Percentiles rank a stretch among this genome's conserved stretches.
phyloP scores from a whole-genome alignment of 2,113 vertebrate species.

The Scomber japonicus region DNA sequence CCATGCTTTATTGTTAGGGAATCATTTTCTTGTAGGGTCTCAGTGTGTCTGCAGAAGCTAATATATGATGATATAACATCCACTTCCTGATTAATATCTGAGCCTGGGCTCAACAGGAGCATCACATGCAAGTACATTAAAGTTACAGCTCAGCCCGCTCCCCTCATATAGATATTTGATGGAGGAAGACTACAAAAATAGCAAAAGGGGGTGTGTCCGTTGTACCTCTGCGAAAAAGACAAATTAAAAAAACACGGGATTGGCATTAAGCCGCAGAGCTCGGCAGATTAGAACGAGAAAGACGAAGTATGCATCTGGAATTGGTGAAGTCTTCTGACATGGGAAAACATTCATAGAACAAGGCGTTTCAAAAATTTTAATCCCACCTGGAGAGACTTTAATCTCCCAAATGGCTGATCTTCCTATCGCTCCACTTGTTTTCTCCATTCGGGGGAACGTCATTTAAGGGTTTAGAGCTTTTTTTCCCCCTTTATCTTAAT shows the following conservation, averaged over 20 bases:
- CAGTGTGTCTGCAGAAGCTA: no score
- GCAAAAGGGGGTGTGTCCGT: neutral
- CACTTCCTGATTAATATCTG: no score
- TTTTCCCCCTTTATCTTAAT: constrained; percentile 56
- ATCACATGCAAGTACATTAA: no score
- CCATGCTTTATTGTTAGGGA: no score
- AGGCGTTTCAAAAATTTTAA: constrained; percentile 52
- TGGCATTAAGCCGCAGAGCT: constrained; percentile 30
- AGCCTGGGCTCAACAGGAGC: no score
- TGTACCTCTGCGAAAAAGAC: constrained; percentile 1
- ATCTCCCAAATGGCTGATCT: constrained; percentile 59
- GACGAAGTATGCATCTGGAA: constrained; percentile 23
- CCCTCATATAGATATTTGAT: no score
- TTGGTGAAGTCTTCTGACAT: constrained; percentile 24
- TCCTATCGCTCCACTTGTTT: constrained; percentile 53
- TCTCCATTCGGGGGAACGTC: constrained; percentile 23
- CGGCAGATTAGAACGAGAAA: constrained; percentile 34
- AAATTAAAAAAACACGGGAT: constrained; percentile 17
- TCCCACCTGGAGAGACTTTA: constrained; percentile 70
- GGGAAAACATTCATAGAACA: constrained; percentile 49
- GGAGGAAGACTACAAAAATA: no score
- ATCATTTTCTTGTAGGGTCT: no score
- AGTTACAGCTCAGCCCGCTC: no score
- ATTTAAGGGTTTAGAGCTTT: constrained; percentile 64
- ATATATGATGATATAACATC: no score